Evolutionary conservation across 2,888 invertebrate species (phyloP).

Genomic region (Cerceris rybyensis): DNA sequence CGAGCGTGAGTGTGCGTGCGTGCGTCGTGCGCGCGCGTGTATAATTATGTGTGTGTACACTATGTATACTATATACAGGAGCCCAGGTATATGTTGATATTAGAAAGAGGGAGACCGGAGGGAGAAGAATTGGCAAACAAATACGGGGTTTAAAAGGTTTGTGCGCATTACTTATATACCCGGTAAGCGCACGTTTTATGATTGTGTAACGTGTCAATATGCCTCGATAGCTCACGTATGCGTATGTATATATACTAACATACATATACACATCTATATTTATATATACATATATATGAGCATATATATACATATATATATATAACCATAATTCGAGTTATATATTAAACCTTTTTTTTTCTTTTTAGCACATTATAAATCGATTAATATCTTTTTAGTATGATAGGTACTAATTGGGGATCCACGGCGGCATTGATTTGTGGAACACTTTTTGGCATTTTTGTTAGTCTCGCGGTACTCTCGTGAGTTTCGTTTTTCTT

Average conservation of each 20-base stretch:
- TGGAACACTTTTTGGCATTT: slow-evolving; percentile 72
- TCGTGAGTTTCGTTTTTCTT: slow-evolving; percentile 16
- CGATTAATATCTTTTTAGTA: slow-evolving; percentile 33
- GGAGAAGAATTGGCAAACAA: too few species aligned
- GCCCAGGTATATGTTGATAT: too few species aligned
- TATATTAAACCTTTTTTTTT: slow-evolving; percentile 59
- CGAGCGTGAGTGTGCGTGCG: slow-evolving; percentile 5
- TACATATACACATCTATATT: slow-evolving; percentile 12
- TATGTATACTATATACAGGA: too few species aligned
- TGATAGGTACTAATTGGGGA: slow-evolving; percentile 62
- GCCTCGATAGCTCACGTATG: not conserved
- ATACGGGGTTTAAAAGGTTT: not conserved
- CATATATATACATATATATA: slow-evolving; percentile 35
- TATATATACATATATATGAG: slow-evolving; percentile 29
- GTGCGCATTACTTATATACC: slow-evolving; percentile 1
- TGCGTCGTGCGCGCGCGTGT: not conserved
- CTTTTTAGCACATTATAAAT: slow-evolving; percentile 54
- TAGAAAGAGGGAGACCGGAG: too few species aligned
- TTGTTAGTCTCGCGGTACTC: slow-evolving; percentile 53
- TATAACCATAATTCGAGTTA: slow-evolving; percentile 56
- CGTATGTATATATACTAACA: slow-evolving; percentile 6
- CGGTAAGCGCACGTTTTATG: not conserved
- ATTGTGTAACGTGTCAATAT: slow-evolving; percentile 1
- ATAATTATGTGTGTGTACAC: not conserved
- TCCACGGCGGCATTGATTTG: slow-evolving; percentile 63